Conservation (phyloP, 2,888 invertebrate species). For the Oasisia sp. region DNA sequence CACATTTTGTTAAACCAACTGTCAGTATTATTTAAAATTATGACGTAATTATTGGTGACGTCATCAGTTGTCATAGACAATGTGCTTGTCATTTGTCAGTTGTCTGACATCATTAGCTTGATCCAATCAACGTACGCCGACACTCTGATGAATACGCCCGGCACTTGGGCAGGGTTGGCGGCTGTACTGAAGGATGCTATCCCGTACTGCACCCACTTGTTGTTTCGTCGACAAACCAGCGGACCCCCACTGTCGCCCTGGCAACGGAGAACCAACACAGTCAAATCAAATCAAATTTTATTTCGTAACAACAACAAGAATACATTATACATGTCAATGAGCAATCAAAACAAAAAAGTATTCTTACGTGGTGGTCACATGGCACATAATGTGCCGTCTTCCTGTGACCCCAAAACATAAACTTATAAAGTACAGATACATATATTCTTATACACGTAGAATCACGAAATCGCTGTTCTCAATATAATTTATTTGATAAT, state of each 20-base stretch:
- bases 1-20: too few species aligned
- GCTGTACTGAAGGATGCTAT: constrained; percentile 81
- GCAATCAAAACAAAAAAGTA: too few species aligned
- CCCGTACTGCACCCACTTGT: constrained; percentile 90
- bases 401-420: too few species aligned
- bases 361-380: too few species aligned
- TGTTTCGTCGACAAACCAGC: constrained; percentile 83
- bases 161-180: constrained; percentile 78
- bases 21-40: too few species aligned
- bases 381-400: too few species aligned
- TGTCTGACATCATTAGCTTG: not conserved
- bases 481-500: too few species aligned
- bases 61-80: not conserved
- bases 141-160: constrained; percentile 96
- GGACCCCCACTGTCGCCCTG: constrained; percentile 94
- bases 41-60: not conserved
- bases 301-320: too few species aligned
- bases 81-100: not conserved
- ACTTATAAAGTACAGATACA: too few species aligned
- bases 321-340: too few species aligned
- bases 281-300: not conserved
- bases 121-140: constrained; percentile 97
- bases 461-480: too few species aligned
- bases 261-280: not conserved
- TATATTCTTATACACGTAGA: too few species aligned